phyloP scores from a whole-genome alignment of 2,797 vertebrate genomes.

The Benthosema pterotum region DNA sequence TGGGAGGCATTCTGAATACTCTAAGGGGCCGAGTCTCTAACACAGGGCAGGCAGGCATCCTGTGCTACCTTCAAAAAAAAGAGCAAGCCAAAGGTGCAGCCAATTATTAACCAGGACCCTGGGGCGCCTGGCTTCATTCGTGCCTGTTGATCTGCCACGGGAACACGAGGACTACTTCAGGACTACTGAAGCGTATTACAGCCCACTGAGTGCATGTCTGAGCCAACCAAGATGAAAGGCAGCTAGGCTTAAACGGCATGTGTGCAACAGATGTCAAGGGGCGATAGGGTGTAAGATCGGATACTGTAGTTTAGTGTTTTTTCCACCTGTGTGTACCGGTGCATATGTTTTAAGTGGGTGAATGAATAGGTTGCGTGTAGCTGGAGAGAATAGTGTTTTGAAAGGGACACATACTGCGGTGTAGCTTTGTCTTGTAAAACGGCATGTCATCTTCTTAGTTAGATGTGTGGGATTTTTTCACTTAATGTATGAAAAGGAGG shows the following conservation, averaged over 20 bases:
- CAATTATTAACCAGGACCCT: conserved; percentile 80
- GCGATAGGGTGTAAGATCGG: conserved; percentile 20
- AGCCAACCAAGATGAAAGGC: conserved; percentile 69
- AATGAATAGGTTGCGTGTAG: conserved; percentile 39
- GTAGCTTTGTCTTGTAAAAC: too few relatives aligned
- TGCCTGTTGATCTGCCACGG: conserved; percentile 62
- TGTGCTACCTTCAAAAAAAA: conserved; percentile 64
- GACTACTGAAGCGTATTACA: conserved; percentile 65
- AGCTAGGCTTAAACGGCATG: conserved; percentile 61
- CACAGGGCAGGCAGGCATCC: conserved; percentile 38
- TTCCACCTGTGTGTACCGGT: conserved; percentile 33
- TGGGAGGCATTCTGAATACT: conserved; percentile 54
- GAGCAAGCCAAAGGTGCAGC: conserved; percentile 53
- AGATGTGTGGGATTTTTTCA: too few relatives aligned
- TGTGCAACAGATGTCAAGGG: conserved; percentile 71
- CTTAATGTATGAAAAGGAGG: too few relatives aligned
- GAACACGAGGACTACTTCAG: conserved; percentile 61
- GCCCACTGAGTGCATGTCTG: conserved; percentile 69
- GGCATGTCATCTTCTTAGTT: too few relatives aligned
- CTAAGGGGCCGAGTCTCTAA: conserved; percentile 40
- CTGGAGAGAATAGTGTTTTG: conserved; percentile 42
- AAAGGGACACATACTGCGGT: too few relatives aligned
- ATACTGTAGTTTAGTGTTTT: not conserved
- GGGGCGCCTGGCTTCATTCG: conserved; percentile 66
- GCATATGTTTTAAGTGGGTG: conserved; percentile 26